Conservation (phyloP, 2,113 vertebrate genomes). For the Promerops cafer region DNA sequence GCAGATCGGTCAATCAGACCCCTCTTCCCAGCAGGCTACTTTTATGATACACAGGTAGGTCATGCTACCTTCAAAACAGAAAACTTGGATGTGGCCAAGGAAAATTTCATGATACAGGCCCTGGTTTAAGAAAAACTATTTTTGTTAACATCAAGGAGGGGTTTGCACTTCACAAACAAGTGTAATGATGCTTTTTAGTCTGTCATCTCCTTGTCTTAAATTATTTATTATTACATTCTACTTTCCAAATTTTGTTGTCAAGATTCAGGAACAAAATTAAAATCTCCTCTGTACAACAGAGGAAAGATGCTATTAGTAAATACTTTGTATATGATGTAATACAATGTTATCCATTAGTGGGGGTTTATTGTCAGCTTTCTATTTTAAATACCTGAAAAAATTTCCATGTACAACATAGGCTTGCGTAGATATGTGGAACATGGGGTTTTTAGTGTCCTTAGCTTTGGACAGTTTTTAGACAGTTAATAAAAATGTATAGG, state of each 20-base stretch:
- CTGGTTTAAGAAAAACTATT: neutral
- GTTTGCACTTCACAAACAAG: neutral
- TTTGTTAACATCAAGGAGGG: neutral
- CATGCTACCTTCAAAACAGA: neutral
- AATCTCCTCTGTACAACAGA: neutral
- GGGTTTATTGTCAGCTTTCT: neutral
- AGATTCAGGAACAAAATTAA: neutral
- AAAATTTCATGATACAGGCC: rapidly evolving
- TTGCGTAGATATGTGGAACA: neutral
- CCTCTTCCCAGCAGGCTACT: slow-evolving; percentile 92
- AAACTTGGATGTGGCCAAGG: neutral
- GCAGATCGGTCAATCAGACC: slow-evolving; percentile 92
- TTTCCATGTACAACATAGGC: neutral
- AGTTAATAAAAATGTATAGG: neutral
- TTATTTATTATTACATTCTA: neutral
- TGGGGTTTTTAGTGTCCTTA: neutral
- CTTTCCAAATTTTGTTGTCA: neutral
- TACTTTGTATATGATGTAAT: neutral
- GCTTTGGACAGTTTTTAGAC: neutral
- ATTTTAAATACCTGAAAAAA: neutral
- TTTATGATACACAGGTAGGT: slow-evolving; percentile 94
- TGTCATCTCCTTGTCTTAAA: neutral
- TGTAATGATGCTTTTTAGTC: neutral
- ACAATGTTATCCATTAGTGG: neutral
- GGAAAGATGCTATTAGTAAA: neutral